Percentiles rank a stretch among this genome's conserved stretches.
phyloP scores from a whole-genome alignment of 2,888 invertebrate genomes.

The Cacoxenus indagator region DNA sequence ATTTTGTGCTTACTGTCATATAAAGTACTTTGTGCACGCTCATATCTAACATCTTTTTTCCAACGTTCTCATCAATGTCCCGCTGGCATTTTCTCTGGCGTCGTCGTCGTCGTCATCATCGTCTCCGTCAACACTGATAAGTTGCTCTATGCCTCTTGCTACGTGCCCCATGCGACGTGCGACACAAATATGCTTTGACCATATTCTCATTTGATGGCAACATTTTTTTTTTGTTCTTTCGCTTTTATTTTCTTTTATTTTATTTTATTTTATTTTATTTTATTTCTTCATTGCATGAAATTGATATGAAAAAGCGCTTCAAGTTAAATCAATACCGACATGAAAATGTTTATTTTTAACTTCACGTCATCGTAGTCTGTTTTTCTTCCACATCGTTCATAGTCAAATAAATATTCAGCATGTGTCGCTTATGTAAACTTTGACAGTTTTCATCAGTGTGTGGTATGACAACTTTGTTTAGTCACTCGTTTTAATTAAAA shows the following conservation, averaged over 20 bases:
- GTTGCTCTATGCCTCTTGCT: constrained; percentile 32
- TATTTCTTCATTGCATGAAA: constrained; percentile 59
- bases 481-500: neutral
- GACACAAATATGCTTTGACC: constrained; percentile 64
- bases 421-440: neutral
- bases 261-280: no score
- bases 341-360: constrained; percentile 52
- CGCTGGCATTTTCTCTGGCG: neutral
- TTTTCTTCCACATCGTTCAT: neutral
- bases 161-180: neutral
- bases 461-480: neutral
- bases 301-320: constrained; percentile 60
- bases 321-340: constrained; percentile 44
- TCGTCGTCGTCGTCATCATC: neutral
- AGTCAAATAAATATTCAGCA: constrained; percentile 1
- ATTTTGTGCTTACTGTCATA: constrained; percentile 44
- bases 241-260: constrained; percentile 30
- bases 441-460: neutral
- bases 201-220: constrained; percentile 41
- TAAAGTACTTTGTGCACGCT: constrained; percentile 46
- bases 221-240: constrained; percentile 36
- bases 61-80: constrained; percentile 2
- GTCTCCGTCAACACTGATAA: constrained; percentile 26
- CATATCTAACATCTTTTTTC: neutral
- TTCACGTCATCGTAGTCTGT: constrained; percentile 29